phyloP scores from a whole-genome alignment of 2,797 vertebrate species.

The Monodelphis domestica region DNA sequence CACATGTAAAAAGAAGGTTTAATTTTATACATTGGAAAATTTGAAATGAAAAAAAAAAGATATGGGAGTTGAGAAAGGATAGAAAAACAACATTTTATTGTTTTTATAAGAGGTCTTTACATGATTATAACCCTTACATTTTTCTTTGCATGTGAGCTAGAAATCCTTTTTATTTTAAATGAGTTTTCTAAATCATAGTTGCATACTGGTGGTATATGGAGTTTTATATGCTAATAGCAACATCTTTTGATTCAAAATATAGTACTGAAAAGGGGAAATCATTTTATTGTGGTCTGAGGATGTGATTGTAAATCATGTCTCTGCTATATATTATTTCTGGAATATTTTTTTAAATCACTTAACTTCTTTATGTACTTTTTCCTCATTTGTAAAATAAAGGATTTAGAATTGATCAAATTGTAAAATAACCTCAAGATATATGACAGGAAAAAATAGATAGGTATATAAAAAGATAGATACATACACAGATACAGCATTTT shows the following conservation, averaged over 20 bases:
- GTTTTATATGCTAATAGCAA: not conserved
- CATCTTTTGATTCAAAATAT: not conserved
- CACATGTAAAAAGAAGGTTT: not conserved
- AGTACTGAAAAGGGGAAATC: not conserved
- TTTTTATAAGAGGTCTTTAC: not conserved
- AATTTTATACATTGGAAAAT: not conserved
- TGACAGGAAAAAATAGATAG: not conserved
- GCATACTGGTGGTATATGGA: not conserved
- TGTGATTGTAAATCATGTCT: not conserved
- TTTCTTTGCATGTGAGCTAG: not conserved
- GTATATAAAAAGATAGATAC: not conserved
- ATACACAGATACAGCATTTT: too few species aligned
- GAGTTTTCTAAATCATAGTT: not conserved
- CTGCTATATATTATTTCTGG: not conserved
- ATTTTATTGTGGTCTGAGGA: not conserved
- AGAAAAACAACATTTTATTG: not conserved
- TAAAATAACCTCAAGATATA: not conserved
- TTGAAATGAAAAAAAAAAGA: not conserved
- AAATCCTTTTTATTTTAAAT: not conserved
- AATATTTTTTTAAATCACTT: too few species aligned
- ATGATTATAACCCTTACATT: not conserved
- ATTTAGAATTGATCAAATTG: not conserved
- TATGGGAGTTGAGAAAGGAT: not conserved
- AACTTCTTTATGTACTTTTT: not conserved
- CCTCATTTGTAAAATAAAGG: not conserved